Evolutionary conservation across 2,888 invertebrate species (phyloP).

Genomic region (Orchesellides sinensis): DNA sequence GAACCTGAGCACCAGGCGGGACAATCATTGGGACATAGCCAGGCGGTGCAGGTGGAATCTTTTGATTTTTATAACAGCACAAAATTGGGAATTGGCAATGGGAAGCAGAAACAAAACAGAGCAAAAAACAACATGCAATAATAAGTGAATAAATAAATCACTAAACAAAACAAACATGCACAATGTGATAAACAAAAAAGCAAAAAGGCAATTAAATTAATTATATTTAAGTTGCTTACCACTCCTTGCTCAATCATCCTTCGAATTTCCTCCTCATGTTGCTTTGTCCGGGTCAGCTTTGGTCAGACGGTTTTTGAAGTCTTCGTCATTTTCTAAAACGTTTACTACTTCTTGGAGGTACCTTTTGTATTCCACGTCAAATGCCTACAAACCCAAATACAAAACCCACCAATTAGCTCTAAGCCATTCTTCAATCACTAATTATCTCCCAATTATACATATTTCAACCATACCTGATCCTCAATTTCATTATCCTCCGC

Average conservation of each 20-base stretch:
- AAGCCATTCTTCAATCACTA: background rate
- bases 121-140: conserved; percentile 29
- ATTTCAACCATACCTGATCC: conserved; percentile 65
- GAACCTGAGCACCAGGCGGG: conserved; percentile 76
- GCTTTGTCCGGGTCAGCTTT: conserved; percentile 85
- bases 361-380: conserved; percentile 87
- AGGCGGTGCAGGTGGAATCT: conserved; percentile 75
- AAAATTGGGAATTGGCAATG: conserved; percentile 16
- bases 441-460: background rate
- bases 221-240: conserved; percentile 77
- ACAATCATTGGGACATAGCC: conserved; percentile 73
- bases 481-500: conserved; percentile 72
- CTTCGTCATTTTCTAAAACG: conserved; percentile 91
- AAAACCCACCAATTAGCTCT: background rate
- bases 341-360: conserved; percentile 94
- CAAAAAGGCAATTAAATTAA: conserved; percentile 1
- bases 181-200: conserved; percentile 14
- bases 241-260: conserved; percentile 83
- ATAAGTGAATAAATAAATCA: too few species aligned
- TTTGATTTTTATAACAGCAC: too few species aligned
- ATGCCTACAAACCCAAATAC: conserved; percentile 67
- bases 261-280: conserved; percentile 82
- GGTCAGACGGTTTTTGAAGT: conserved; percentile 88
- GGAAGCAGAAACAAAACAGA: conserved; percentile 44
- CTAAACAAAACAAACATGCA: conserved; percentile 18